Evolutionary conservation across 2,113 vertebrate genomes (phyloP), one percentile per base, ranked within the genome.

Genomic region (Ibidorhyncha struthersii): DNA sequence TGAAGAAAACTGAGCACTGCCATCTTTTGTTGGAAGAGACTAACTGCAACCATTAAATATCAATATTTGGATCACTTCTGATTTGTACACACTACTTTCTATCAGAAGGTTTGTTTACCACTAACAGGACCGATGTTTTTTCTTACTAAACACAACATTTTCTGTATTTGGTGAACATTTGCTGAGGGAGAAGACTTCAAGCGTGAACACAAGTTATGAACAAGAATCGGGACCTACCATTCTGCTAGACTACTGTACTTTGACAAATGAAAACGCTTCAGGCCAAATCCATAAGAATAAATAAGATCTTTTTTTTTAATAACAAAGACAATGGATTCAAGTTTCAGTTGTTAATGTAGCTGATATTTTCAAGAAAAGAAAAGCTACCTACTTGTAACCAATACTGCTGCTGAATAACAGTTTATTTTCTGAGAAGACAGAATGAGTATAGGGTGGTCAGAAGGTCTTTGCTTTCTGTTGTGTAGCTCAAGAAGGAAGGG

Each of bases 1-100:
- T 58, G 93, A 95, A 90, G 81, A 82, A 96, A 95, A 96, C 91
- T 36, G 69, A 96, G 91, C 94, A 93, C 91, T 97, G 97, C 97
- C 96, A 97, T 96, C 97, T 97, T 94, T 96, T 90, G 97, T 61
- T 93, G 74, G 41, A 74, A 92, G 38, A 88, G 50, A 55, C 58
- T 23, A 90, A 97, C 84, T 96, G 76, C 97, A 96, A 2, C 67
- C 55, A 70, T 70, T 45, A 38, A 14, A 62, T 7, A 40, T 15
- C 56, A 65, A 7, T 34, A 3, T 14, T 66, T 9, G 12, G 40
- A 90, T 27, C 20, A 4, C 10, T 56, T 90, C 70, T 32, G 30
- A 32, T 63, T 80, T 76, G 34, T 14, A 32, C 40, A 20, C 25
- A 10, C 10, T 61, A 29, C 32, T 49, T 45, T 73, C 32, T 72